Evolutionary conservation across 2,797 vertebrate genomes (phyloP).

Genomic region (Hipposideros larvatus): DNA sequence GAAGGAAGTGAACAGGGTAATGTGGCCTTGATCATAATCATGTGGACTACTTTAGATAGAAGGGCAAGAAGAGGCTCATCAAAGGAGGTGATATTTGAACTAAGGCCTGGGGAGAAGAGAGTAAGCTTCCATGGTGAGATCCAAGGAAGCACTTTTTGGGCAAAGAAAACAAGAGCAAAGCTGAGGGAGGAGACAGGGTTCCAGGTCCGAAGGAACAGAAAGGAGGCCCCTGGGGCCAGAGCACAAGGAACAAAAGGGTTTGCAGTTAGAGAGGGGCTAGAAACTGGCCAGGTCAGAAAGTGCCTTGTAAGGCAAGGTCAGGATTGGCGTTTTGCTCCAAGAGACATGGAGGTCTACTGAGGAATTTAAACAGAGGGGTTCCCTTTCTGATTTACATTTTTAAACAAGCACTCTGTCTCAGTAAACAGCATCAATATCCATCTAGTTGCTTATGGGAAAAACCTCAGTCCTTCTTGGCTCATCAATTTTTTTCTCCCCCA

Average conservation of each 20-base stretch:
- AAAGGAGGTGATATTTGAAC: not conserved
- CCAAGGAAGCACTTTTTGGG: not conserved
- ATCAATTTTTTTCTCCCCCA: not conserved
- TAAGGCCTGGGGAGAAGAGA: not conserved
- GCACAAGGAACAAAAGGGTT: not conserved
- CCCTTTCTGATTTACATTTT: not conserved
- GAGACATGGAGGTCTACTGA: not conserved
- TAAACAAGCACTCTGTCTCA: not conserved
- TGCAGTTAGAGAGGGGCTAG: not conserved
- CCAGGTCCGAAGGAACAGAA: not conserved
- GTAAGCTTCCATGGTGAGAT: not conserved
- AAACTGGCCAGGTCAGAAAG: not conserved
- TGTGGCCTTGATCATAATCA: not conserved
- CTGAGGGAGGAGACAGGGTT: not conserved
- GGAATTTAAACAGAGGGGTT: not conserved
- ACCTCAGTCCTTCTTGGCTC: not conserved
- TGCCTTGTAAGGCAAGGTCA: not conserved
- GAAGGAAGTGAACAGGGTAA: not conserved
- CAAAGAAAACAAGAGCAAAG: not conserved
- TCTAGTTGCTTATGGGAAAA: not conserved
- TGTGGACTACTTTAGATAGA: not conserved
- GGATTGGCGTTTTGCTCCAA: not conserved
- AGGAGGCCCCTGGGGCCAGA: not conserved
- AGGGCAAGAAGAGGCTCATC: not conserved
- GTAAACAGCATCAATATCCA: not conserved